Evolutionary conservation across 1,140 invertebrate genomes (phyloP), one percentile per base, ranked within the genome.

Genomic region (Philaenus spumarius): DNA sequence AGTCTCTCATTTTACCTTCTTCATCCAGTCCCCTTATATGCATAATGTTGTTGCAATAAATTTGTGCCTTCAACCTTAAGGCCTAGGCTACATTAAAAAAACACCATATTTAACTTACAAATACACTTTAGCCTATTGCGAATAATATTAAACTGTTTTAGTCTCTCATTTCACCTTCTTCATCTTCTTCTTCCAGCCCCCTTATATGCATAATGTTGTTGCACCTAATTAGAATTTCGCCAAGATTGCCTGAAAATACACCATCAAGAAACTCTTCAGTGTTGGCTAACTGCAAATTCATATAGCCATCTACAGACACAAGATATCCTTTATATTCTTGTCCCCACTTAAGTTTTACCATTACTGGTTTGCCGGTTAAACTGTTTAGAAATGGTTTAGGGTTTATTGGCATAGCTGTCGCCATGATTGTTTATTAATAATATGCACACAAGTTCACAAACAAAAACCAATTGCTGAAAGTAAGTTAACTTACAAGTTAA

Each of bases 271-370:
- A 91, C 79, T 99, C 97, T 76, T 99, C 96, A 14, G 96, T 94
- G 69, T 98, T 97, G 1, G 96, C 95, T 55, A 99, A 73, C 76
- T 98, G 95, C 62, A 99, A 75, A 75, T 99, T 99, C 97, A 99
- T 99, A 71, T 99, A 99, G 6, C 92, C 91, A 79, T 99, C 97
- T 12, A 97, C 92, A 2, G 96, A 97, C 0, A 99, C 95, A 20
- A 99, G 74, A 64, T 93, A 90, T 9, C 97, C 97, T 82, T 97
- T 97, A 73, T 99, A 99, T 76, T 99, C 97, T 73, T 98, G 96
- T 26, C 97, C 97, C 97, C 97, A 99, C 74, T 99, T 99, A 42
- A 99, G 78, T 79, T 99, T 99, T 1, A 98, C 93, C 69, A 98
- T 84, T 12, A 99, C 93, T 39, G 93, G 84, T 78, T 99, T 99